A percentile compares a stretch with the other conserved stretches of the same genome.
Evolutionary conservation across 2,797 vertebrate genomes (phyloP).

Genomic region (Xerus rutilus): DNA sequence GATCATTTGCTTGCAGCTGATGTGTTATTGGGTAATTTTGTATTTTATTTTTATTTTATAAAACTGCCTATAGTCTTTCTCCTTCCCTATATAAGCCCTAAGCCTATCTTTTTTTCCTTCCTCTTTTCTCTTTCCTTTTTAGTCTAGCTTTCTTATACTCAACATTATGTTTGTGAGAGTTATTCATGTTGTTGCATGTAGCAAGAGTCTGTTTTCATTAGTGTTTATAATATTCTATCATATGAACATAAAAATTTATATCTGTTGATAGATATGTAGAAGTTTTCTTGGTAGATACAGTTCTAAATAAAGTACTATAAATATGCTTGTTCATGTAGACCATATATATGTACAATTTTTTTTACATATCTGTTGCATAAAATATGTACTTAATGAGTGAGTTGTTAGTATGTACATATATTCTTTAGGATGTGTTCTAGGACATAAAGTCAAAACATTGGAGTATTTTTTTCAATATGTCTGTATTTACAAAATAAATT

Average conservation of each 20-base stretch:
- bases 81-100: not conserved
- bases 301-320: not conserved
- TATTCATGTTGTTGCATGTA: not conserved
- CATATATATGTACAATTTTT: not conserved
- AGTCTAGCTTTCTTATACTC: not conserved
- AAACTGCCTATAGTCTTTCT: constrained; percentile 24
- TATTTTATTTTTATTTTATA: constrained; percentile 53
- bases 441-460: constrained; percentile 11
- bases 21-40: constrained; percentile 94
- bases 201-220: not conserved
- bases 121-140: not conserved
- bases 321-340: not conserved
- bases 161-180: not conserved
- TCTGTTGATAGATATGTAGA: not conserved
- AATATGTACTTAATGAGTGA: not conserved
- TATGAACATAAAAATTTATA: not conserved
- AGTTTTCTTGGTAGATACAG: constrained; percentile 21
- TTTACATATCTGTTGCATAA: not conserved
- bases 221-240: not conserved
- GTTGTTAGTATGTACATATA: not conserved
- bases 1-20: constrained; percentile 98
- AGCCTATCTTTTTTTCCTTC: constrained; percentile 4
- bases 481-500: not conserved
- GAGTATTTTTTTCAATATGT: not conserved
- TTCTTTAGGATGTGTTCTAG: constrained; percentile 6